Base-by-base conservation (phyloP, 2,888 invertebrate species). In the Drosophila fungiperda region DNA sequence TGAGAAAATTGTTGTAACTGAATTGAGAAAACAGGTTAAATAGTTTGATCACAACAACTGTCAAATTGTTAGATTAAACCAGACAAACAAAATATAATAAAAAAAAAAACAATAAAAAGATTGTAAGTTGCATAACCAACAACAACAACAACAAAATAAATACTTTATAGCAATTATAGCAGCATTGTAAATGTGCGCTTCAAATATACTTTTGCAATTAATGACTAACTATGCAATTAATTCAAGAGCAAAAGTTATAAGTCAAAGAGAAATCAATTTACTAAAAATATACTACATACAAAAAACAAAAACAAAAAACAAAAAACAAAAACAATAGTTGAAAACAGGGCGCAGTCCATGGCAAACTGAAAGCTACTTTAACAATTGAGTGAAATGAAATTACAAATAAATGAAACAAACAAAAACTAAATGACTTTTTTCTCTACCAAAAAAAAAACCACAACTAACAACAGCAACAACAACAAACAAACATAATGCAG, bases 111-210 rank as follows among this genome's bases (percentile, higher is more conserved):
- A 38, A 40, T 50, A 42, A 58, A 36, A 36, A 38, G 33, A 67
- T 38, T 40, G 48, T 49, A 58, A 49, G 35, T 49, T 55, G 53
- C 57, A 45, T 45, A 26, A 54, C 15, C 54, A 45, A 32, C 7
- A 54, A 61, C 20, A 52, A 69, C 29, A 66, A 69, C 40, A 55
- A 72, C 26, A 7, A 42, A 33, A n/a, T n/a, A 69, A 68, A 80
- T 83, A 83, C 78, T 73, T 81, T 79, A 89, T 85, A 81, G 79
- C 78, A 73, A 79, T 75, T 87, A 76, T 77, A 82, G 81, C 79
- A 80, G 82, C 87, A 89, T 75, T 91, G 91, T 90, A 91, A 91
- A 90, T 90, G 91, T 83, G 85, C 82, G 83, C 85, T 81, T 78
- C 79, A 86, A 73, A 78, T 76, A 70, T 77, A 85, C 86, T 80